Percentiles rank a stretch among this genome's conserved stretches.
phyloP scores from a whole-genome alignment of 2,113 vertebrate genomes.

The Charadrius vociferus region DNA sequence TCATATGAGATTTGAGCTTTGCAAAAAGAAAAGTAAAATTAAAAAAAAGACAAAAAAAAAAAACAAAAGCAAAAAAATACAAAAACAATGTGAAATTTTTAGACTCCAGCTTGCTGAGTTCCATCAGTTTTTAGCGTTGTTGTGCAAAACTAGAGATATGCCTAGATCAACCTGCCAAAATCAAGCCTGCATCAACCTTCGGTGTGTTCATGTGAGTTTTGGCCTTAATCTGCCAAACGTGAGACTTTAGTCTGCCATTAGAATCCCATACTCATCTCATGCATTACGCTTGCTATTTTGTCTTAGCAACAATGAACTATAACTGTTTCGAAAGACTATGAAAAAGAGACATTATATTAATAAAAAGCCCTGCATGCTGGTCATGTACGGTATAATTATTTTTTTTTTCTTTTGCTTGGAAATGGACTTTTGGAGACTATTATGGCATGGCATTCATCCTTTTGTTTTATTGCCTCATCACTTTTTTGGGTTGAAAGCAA shows the following conservation, averaged over 20 bases:
- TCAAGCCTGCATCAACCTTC: constrained; percentile 84
- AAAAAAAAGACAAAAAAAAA: background rate
- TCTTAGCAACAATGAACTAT: constrained; percentile 90
- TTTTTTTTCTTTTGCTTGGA: constrained; percentile 86
- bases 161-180: constrained; percentile 82
- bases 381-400: constrained; percentile 95
- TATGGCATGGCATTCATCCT: constrained; percentile 95
- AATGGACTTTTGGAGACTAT: constrained; percentile 89
- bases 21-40: constrained; percentile 70
- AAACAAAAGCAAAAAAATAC: background rate
- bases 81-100: constrained; percentile 74
- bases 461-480: constrained; percentile 89
- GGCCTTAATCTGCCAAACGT: constrained; percentile 85
- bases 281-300: constrained; percentile 92
- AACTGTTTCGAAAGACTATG: constrained; percentile 88
- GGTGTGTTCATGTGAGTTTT: constrained; percentile 82
- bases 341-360: constrained; percentile 89
- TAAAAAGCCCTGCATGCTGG: constrained; percentile 98
- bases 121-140: constrained; percentile 83
- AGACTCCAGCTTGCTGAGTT: constrained; percentile 83
- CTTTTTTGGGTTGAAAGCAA: constrained; percentile 94
- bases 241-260: constrained; percentile 88
- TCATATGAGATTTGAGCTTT: constrained; percentile 82
- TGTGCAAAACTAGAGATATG: constrained; percentile 81
- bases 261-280: constrained; percentile 93